These are phyloP conservation scores for Bergia sp. DNA, from an alignment of 92 coral and sea anemone species.

Conservation along the genomic window DNA sequence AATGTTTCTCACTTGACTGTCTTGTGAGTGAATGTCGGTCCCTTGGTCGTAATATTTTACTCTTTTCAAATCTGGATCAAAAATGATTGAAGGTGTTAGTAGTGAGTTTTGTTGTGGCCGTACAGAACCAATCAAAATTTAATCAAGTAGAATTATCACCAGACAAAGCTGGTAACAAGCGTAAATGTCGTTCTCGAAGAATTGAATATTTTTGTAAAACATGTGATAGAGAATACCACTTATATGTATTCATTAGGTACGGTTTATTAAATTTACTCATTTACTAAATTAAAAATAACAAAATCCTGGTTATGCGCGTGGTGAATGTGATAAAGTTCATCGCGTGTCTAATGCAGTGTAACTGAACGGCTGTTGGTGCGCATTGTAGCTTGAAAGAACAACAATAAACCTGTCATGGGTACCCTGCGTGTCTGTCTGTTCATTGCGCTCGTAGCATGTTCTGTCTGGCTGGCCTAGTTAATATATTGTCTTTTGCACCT, in stretches of 20 bases:
- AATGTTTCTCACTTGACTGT: too few species aligned
- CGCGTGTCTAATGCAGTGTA: neutral
- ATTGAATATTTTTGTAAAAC: slow-evolving; percentile 9
- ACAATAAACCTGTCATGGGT: slow-evolving; percentile 28
- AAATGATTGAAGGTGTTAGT: too few species aligned
- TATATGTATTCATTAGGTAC: neutral
- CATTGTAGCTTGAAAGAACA: neutral
- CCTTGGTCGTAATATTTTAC: too few species aligned
- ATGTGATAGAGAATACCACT: neutral
- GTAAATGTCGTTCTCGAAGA: neutral
- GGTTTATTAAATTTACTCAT: neutral
- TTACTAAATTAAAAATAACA: neutral
- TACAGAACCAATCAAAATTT: too few species aligned
- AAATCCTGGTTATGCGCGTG: neutral
- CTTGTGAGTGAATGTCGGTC: too few species aligned
- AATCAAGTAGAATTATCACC: neutral
- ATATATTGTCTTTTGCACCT: too few species aligned
- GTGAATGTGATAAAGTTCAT: neutral
- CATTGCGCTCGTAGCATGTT: slow-evolving; percentile 36
- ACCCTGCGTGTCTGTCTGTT: slow-evolving; percentile 16
- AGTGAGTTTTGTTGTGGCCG: neutral
- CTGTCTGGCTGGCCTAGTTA: slow-evolving; percentile 36
- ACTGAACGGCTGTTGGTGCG: neutral
- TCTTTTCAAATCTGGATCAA: too few species aligned
- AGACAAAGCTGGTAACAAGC: neutral